Evolutionary conservation across 2,113 vertebrate species (phyloP), one percentile per base, ranked within the genome.

Genomic region (Sander lucioperca): DNA sequence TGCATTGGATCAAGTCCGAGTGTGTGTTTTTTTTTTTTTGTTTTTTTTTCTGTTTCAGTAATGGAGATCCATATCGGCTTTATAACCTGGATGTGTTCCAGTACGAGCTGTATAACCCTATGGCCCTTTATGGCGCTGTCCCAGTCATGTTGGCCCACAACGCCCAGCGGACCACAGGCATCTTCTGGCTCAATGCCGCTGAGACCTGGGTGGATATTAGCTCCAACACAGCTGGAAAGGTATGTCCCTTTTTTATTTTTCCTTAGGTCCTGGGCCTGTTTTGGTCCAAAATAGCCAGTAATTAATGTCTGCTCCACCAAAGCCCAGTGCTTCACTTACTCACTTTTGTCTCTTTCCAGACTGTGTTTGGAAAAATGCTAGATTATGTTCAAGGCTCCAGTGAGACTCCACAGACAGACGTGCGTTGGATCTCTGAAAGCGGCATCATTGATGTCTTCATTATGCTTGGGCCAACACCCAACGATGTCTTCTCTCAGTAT

Each of bases 41-140:
- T 65, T 86, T 50, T 66, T 51, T 21, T 86, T 54, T 66, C 58
- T 64, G 25, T 83, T 81, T 21, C 88, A 98, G 97, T 39, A 96
- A 93, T n/a, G 97, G 96, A 13, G 97, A 99, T 63, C 97, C 97
- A 0, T 99, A 98, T 72, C 95, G 97, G 0, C 95, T 98, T 5
- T 98, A 97, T 82, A 99, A 98, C 85, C 88, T 99, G 89, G 98
- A 99, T 18, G 98, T 99, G 45, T 99, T 99, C 95, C 97, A 99
- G 90, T 99, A 99, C 1, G 98, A 99, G 87, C 86, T 99, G 2
- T 93, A 95, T 86, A 97, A 96, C 70, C 96, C 96, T 19, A 99
- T 99, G 98, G 97, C 98, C 0, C 94, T 99, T 1, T 99, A 98
- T 0, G 97, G 97, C 0, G 92, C 97, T 0, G 96, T 99, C 1